Conservation (phyloP, 2,797 vertebrate species). For the Amniataba percoides region DNA sequence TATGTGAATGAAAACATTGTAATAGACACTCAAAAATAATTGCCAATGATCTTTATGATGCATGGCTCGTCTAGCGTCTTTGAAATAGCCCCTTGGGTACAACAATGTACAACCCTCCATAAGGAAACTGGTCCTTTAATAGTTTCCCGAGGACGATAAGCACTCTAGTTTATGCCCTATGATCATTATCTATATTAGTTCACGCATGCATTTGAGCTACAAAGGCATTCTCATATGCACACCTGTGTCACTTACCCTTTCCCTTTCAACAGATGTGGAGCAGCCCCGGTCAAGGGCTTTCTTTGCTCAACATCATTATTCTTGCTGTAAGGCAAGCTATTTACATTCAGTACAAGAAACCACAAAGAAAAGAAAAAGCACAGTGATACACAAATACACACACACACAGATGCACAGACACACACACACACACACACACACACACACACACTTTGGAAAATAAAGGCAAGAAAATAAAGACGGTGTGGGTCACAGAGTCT, state of each 20-base stretch:
- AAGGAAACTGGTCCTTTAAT: slow-evolving; percentile 39
- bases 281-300: slow-evolving; percentile 90
- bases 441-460: slow-evolving; percentile 34
- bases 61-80: slow-evolving; percentile 55
- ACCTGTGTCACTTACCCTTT: slow-evolving; percentile 94
- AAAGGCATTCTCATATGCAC: slow-evolving; percentile 61
- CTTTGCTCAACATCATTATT: slow-evolving; percentile 89
- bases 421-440: slow-evolving; percentile 26
- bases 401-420: slow-evolving; percentile 16
- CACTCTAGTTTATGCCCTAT: slow-evolving; percentile 41
- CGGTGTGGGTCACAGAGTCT: slow-evolving; percentile 57
- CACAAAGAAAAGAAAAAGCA: slow-evolving; percentile 46
- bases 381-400: slow-evolving; percentile 34
- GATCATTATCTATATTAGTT: slow-evolving; percentile 68
- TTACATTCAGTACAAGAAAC: slow-evolving; percentile 84
- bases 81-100: slow-evolving; percentile 50
- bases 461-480: slow-evolving; percentile 60
- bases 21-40: slow-evolving; percentile 56
- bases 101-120: slow-evolving; percentile 42
- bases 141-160: slow-evolving; percentile 55
- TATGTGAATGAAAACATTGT: slow-evolving; percentile 43
- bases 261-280: slow-evolving; percentile 94
- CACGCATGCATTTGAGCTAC: slow-evolving; percentile 62
- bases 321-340: slow-evolving; percentile 90
- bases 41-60: slow-evolving; percentile 56